Conservation (phyloP, 2,113 vertebrate genomes). For the Vulpes vulpes region DNA sequence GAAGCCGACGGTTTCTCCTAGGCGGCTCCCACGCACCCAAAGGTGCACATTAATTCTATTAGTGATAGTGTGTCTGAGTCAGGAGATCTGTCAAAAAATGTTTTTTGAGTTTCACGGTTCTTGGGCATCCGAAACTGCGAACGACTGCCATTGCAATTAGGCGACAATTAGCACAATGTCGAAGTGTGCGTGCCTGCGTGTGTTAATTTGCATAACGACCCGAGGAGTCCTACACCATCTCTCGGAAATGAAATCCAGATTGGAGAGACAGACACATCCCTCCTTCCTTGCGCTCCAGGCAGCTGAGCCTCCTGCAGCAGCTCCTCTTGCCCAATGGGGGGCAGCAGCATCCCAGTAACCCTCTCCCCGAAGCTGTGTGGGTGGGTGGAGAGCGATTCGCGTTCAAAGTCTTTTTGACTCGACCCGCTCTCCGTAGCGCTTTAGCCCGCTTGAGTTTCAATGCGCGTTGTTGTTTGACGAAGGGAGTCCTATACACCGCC, state of each 20-base stretch:
- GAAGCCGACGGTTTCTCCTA: constrained; percentile 1
- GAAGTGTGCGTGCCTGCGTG: not conserved
- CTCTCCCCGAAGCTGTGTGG: not conserved
- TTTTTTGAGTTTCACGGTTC: constrained; percentile 49
- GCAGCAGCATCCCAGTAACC: constrained; percentile 70
- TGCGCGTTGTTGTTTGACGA: constrained; percentile 78
- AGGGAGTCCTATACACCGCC: constrained; percentile 67
- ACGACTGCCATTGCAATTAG: constrained; percentile 4
- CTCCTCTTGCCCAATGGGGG: constrained; percentile 66
- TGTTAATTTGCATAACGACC: constrained; percentile 36
- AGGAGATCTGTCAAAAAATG: constrained; percentile 50
- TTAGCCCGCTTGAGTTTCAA: constrained; percentile 83
- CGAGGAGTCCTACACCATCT: not conserved
- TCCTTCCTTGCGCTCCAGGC: not conserved
- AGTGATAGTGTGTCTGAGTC: not conserved
- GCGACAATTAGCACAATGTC: not conserved
- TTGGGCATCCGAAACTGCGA: not conserved
- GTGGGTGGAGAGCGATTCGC: constrained; percentile 71
- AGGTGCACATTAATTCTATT: constrained; percentile 44
- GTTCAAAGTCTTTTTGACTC: constrained; percentile 75
- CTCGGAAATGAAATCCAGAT: constrained; percentile 43
- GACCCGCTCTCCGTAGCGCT: constrained; percentile 74
- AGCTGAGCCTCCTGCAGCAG: constrained; percentile 65
- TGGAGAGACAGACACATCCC: not conserved
- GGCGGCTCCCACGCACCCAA: not conserved